Evolutionary conservation across 92 coral and sea anemone genomes (phyloP).

Genomic region (Isaurus tuberculatus): DNA sequence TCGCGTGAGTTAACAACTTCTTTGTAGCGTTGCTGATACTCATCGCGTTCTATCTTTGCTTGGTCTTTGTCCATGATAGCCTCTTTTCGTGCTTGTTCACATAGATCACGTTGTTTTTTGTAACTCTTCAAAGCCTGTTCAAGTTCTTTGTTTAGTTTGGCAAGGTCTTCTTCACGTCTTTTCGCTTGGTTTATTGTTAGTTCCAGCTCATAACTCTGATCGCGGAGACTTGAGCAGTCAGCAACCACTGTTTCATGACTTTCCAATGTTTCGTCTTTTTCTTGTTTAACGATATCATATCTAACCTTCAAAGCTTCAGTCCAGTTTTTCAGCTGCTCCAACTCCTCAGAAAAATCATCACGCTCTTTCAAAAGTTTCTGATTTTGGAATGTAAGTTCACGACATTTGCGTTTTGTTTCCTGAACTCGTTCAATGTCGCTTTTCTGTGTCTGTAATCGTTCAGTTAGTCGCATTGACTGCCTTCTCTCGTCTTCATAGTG

Average conservation of each 20-base stretch:
- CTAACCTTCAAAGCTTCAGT: constrained; percentile 91
- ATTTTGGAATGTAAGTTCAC: constrained; percentile 79
- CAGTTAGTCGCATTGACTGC: constrained; percentile 89
- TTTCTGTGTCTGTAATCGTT: constrained; percentile 81
- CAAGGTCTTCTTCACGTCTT: constrained; percentile 75
- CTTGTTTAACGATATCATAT: constrained; percentile 91
- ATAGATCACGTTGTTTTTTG: constrained; percentile 83
- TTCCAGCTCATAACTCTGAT: constrained; percentile 82
- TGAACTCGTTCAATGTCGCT: constrained; percentile 82
- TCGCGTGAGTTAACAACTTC: constrained; percentile 78
- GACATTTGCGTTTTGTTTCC: constrained; percentile 80
- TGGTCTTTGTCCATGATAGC: constrained; percentile 85
- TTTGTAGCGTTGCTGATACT: constrained; percentile 69
- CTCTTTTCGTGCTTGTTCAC: constrained; percentile 80
- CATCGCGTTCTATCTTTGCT: constrained; percentile 76
- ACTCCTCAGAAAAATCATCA: constrained; percentile 73
- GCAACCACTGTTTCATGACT: constrained; percentile 84
- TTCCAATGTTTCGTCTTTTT: constrained; percentile 81
- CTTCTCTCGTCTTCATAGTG: constrained; percentile 89
- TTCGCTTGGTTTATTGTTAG: constrained; percentile 64
- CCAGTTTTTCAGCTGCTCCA: constrained; percentile 84
- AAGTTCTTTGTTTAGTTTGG: constrained; percentile 73
- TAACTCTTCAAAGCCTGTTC: constrained; percentile 77
- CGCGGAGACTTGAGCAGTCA: constrained; percentile 80
- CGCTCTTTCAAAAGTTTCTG: constrained; percentile 77